Percentiles rank a stretch among this genome's conserved stretches.
Evolutionary conservation across 2,113 vertebrate species (phyloP).

Genomic region (Brachirus orientalis): DNA sequence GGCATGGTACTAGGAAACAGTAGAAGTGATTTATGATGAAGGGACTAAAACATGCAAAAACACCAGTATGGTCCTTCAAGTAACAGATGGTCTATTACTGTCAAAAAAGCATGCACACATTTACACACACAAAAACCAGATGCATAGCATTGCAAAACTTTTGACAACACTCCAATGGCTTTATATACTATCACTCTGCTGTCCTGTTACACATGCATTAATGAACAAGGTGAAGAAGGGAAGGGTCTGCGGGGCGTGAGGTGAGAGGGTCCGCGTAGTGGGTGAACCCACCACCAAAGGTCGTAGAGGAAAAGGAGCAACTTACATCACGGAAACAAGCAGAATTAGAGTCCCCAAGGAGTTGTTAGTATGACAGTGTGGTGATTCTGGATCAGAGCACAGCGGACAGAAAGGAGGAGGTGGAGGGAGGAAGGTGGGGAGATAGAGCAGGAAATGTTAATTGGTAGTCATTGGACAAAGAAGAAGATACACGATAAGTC

Average conservation of each 20-base stretch:
- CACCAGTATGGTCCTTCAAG: slow-evolving; percentile 66
- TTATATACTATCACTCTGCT: slow-evolving; percentile 64
- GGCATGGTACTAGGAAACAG: slow-evolving; percentile 12
- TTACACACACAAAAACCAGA: slow-evolving; percentile 63
- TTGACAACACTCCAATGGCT: slow-evolving; percentile 58
- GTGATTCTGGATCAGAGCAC: slow-evolving; percentile 95
- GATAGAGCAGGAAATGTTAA: slow-evolving; percentile 71
- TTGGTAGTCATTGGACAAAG: slow-evolving; percentile 39
- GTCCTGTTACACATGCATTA: slow-evolving; percentile 78
- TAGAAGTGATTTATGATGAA: slow-evolving; percentile 41
- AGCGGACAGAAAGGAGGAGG: slow-evolving; percentile 80
- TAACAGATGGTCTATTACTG: slow-evolving; percentile 41
- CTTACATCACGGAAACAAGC: slow-evolving; percentile 96
- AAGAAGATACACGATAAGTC: slow-evolving; percentile 43
- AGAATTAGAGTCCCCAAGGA: slow-evolving; percentile 98
- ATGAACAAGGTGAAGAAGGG: slow-evolving; percentile 48
- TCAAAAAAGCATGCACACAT: slow-evolving; percentile 65
- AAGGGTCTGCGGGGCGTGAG: slow-evolving; percentile 42
- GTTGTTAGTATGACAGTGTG: slow-evolving; percentile 99
- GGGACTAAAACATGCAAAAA: slow-evolving; percentile 57
- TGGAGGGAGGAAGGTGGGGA: slow-evolving; percentile 59
- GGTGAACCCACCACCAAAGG: slow-evolving; percentile 69
- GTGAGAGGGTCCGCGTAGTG: slow-evolving; percentile 67
- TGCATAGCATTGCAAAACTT: slow-evolving; percentile 53
- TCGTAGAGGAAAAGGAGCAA: slow-evolving; percentile 82